These are phyloP conservation scores for Aelia acuminata DNA, from an alignment of 2,888 invertebrate species.

Conservation along the genomic window DNA sequence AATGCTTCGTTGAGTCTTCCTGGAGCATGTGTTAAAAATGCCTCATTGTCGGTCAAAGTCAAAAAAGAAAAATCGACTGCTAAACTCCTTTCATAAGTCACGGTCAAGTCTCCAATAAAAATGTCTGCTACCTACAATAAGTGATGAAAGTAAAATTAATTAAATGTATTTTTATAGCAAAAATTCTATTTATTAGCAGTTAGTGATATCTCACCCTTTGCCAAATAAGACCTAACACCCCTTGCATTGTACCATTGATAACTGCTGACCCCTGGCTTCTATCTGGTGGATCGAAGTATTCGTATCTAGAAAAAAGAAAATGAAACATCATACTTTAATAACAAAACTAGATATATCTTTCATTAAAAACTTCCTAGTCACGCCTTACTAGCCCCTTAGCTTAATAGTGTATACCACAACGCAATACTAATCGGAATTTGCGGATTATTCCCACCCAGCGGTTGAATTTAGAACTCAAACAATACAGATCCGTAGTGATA, in stretches of 20 bases:
- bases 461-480: no score
- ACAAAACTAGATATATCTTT: no score
- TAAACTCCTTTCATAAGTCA: slow-evolving; percentile 80
- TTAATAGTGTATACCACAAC: no score
- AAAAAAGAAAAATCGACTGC: slow-evolving; percentile 84
- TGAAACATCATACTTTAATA: no score
- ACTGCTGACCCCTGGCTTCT: slow-evolving; percentile 79
- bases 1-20: slow-evolving; percentile 81
- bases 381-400: no score
- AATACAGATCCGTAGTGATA: no score
- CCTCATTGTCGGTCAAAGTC: slow-evolving; percentile 83
- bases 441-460: no score
- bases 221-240: slow-evolving; percentile 80
- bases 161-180: no score
- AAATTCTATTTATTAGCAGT: no score
- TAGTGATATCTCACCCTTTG: slow-evolving; percentile 73
- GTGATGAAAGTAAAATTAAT: no score
- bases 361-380: no score
- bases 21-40: slow-evolving; percentile 83
- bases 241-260: slow-evolving; percentile 78
- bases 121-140: slow-evolving; percentile 77
- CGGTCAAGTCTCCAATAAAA: slow-evolving; percentile 81
- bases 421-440: no score
- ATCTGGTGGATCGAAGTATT: slow-evolving; percentile 82
- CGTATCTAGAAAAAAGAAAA: slow-evolving; percentile 72